These are phyloP conservation scores for Drosophila peninsularis DNA, from an alignment of 2,888 invertebrate species.

Conservation along the genomic window DNA sequence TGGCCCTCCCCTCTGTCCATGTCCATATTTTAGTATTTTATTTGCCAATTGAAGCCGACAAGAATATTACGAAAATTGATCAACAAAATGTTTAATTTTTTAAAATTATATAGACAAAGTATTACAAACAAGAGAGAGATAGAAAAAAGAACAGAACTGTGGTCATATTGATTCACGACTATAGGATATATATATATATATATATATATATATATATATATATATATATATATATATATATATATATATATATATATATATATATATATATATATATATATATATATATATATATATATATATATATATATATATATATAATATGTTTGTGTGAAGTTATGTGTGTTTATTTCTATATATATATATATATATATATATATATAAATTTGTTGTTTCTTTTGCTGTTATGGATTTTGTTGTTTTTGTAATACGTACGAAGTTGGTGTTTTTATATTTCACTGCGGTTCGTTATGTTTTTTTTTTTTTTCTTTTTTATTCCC, in stretches of 20 bases:
- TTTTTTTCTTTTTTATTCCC: background rate
- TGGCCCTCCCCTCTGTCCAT: constrained; percentile 20
- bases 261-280: constrained; percentile 30
- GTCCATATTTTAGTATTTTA: background rate
- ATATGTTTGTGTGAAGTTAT: constrained; percentile 13
- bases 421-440: constrained; percentile 64
- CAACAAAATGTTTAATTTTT: constrained; percentile 47
- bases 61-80: constrained; percentile 42
- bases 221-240: constrained; percentile 9
- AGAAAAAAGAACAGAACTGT: constrained; percentile 20
- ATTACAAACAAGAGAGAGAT: constrained; percentile 31
- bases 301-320: constrained; percentile 9
- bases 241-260: constrained; percentile 7
- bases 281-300: constrained; percentile 20
- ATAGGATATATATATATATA: no score
- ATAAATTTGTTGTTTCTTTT: constrained; percentile 43
- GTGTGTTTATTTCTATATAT: constrained; percentile 12
- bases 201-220: constrained; percentile 23
- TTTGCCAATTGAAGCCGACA: constrained; percentile 35
- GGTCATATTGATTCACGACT: constrained; percentile 38
- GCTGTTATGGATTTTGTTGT: constrained; percentile 23
- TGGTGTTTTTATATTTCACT: constrained; percentile 62
- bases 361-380: constrained; percentile 17
- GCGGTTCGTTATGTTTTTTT: constrained; percentile 31
- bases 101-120: constrained; percentile 25